phyloP scores from a whole-genome alignment of 2,113 vertebrate species.

The Albula glossodonta region DNA sequence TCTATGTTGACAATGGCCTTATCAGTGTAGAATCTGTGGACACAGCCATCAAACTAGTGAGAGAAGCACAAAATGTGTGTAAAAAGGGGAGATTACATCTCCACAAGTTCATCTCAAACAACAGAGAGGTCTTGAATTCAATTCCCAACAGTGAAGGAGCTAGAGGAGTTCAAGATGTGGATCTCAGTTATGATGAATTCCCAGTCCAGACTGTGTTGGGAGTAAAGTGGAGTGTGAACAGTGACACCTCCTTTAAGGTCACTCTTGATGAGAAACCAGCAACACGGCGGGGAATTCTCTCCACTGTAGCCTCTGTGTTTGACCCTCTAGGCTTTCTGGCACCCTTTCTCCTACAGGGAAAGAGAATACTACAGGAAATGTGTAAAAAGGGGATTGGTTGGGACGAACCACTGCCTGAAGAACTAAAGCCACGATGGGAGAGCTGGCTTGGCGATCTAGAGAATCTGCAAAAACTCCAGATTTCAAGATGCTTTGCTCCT shows the following conservation, averaged over 20 bases:
- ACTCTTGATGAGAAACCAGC: constrained; percentile 29
- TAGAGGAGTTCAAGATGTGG: constrained; percentile 12
- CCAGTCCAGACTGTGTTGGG: constrained; percentile 15
- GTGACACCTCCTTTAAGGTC: constrained; percentile 25
- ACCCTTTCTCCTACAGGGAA: not conserved
- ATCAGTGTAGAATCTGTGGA: constrained; percentile 18
- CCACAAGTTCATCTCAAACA: constrained; percentile 22
- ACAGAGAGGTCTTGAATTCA: not conserved
- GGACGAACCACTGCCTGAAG: not conserved
- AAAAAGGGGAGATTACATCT: constrained; percentile 12
- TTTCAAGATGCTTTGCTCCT: constrained; percentile 2
- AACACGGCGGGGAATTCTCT: constrained; percentile 31
- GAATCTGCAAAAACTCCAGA: not conserved
- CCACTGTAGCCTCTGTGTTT: constrained; percentile 25
- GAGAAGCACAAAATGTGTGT: constrained; percentile 1
- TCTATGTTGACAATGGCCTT: constrained; percentile 14
- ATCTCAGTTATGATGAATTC: constrained; percentile 9
- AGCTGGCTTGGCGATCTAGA: not conserved
- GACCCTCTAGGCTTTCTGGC: constrained; percentile 32
- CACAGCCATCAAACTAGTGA: not conserved
- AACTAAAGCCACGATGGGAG: not conserved
- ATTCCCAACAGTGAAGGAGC: not conserved
- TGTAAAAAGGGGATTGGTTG: not conserved
- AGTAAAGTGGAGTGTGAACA: constrained; percentile 5
- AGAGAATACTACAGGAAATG: not conserved